phyloP scores from a whole-genome alignment of 2,888 invertebrate genomes.

The Euplexia lucipara region DNA sequence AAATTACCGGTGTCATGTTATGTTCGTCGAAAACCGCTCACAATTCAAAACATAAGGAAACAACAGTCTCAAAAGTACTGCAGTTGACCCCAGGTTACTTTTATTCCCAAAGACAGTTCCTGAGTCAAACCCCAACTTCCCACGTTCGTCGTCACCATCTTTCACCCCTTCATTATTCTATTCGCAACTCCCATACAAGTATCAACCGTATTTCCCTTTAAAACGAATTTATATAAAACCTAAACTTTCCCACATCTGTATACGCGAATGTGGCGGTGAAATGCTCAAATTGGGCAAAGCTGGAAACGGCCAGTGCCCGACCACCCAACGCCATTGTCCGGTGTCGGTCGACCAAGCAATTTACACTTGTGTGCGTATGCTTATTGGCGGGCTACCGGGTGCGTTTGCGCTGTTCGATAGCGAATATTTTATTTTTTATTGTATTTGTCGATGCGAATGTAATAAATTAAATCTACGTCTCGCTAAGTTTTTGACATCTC shows the following conservation, averaged over 20 bases:
- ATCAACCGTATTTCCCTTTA: constrained; percentile 58
- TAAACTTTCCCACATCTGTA: constrained; percentile 63
- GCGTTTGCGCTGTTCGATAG: constrained; percentile 43
- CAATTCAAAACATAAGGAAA: neutral
- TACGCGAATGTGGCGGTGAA: constrained; percentile 70
- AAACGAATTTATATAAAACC: constrained; percentile 58
- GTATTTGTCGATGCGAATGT: constrained; percentile 16
- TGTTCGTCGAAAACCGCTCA: no score
- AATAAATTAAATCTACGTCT: no score
- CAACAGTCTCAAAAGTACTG: neutral
- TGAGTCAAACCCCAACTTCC: constrained; percentile 32
- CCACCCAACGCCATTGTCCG: constrained; percentile 81
- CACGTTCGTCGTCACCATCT: constrained; percentile 37
- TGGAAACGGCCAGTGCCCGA: constrained; percentile 72
- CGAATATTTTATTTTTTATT: constrained; percentile 36
- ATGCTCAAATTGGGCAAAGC: constrained; percentile 78
- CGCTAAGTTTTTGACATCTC: neutral
- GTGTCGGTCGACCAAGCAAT: constrained; percentile 76
- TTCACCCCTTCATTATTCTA: constrained; percentile 48
- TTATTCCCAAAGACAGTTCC: neutral
- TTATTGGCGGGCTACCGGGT: constrained; percentile 57
- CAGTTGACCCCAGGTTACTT: neutral
- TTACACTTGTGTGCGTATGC: constrained; percentile 71
- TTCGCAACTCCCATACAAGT: constrained; percentile 48
- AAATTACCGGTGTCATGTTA: no score